Percentiles rank a stretch among this genome's conserved stretches.
Evolutionary conservation across 2,797 vertebrate species (phyloP).

Genomic region (Anguilla marmorata): DNA sequence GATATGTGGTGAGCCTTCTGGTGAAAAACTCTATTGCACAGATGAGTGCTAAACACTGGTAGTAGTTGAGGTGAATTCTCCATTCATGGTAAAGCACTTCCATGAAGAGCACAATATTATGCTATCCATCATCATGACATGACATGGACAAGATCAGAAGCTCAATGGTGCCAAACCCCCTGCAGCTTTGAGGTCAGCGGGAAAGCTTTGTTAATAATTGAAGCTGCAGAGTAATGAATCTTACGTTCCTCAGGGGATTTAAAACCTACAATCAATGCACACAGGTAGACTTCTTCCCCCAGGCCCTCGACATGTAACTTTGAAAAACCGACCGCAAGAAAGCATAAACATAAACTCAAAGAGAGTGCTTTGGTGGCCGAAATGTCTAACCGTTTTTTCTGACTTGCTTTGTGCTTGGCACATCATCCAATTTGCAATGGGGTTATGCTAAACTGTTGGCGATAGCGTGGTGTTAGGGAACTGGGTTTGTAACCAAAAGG

Average conservation of each 20-base stretch:
- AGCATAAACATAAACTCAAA: not conserved
- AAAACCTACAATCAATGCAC: slow-evolving; percentile 61
- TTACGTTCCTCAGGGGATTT: slow-evolving; percentile 64
- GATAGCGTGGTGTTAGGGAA: too few species aligned
- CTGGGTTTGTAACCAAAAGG: too few species aligned
- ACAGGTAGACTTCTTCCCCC: slow-evolving; percentile 62
- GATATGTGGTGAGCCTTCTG: not conserved
- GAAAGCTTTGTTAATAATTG: slow-evolving; percentile 71
- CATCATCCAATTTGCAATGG: not conserved
- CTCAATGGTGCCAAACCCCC: slow-evolving; percentile 66
- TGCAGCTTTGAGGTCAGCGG: slow-evolving; percentile 71
- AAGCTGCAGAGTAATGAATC: slow-evolving; percentile 68
- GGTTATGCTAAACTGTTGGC: not conserved
- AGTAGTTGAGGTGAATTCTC: not conserved
- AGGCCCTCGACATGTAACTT: not conserved
- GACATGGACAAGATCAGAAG: slow-evolving; percentile 52
- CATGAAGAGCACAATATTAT: not conserved
- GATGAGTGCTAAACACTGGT: not conserved
- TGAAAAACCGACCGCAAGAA: not conserved
- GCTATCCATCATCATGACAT: not conserved
- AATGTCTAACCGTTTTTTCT: not conserved
- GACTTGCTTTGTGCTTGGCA: not conserved
- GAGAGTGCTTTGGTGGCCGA: not conserved
- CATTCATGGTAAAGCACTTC: not conserved
- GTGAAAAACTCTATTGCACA: not conserved